A percentile compares a stretch with the other conserved stretches of the same genome.
phyloP scores from a whole-genome alignment of 2,113 vertebrate genomes.

The Echinops telfairi region DNA sequence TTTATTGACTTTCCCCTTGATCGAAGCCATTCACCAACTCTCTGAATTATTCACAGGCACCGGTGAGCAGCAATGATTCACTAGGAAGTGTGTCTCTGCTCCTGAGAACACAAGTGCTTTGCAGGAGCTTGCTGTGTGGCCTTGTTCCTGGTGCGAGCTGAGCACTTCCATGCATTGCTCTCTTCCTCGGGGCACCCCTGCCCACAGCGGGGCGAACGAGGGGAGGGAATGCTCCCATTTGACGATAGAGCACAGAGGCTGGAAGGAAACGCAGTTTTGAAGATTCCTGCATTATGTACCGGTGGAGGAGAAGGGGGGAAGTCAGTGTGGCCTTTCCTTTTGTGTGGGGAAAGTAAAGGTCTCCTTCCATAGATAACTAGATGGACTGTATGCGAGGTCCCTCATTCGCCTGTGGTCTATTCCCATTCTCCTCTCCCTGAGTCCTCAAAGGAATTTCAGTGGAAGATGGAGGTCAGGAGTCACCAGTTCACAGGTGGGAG shows the following conservation, averaged over 20 bases:
- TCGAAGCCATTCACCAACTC: constrained; percentile 23
- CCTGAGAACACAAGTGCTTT: neutral
- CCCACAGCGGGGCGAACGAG: neutral
- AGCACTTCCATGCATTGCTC: neutral
- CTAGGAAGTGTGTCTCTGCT: neutral
- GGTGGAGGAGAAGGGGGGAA: neutral
- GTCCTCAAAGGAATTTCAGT: neutral
- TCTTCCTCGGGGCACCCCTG: too few relatives aligned
- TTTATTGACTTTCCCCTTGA: constrained; percentile 65
- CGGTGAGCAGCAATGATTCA: neutral
- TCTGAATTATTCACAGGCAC: neutral
- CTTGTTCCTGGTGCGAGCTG: neutral
- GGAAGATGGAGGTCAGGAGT: neutral
- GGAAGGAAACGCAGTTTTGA: constrained; percentile 2
- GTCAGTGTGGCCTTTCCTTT: neutral
- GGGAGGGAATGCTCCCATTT: too few relatives aligned
- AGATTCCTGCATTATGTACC: neutral
- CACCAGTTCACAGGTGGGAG: neutral
- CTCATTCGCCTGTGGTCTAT: neutral
- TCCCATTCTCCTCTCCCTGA: neutral
- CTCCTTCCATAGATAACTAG: neutral
- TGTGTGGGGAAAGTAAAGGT: neutral
- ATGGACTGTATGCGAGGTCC: neutral
- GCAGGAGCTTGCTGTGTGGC: neutral
- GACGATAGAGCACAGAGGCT: neutral